Base-by-base conservation (phyloP, 2,797 vertebrate genomes). In the Holocentrus rufus region DNA sequence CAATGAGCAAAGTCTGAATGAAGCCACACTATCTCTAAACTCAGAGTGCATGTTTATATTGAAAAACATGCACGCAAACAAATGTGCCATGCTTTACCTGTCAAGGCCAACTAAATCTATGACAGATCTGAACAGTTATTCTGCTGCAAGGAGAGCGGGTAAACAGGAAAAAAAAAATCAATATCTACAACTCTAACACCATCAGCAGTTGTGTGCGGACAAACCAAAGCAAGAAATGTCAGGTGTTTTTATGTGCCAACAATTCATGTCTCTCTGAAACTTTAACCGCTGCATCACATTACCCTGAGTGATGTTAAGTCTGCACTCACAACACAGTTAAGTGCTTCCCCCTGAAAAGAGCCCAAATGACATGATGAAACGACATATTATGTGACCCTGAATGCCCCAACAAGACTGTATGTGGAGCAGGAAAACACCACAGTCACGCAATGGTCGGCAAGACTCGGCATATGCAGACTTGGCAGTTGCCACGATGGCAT, bases 401-500 rank as follows among this genome's bases (percentile, higher is more conserved):
- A 66, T 53, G 25, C 17, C 62, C 57, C 25, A 59, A 65, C 1
- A 60, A 27, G 25, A 42, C 20, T 18, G 27, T 65, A 55, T 49
- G 69, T 25, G 36, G 25, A 69, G 57, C 58, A 4, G 18, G 60
- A 72, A 59, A 73, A 66, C 39, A 47, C 25, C 53, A 18, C 25
- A 62, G 61, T 64, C 67, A 69, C 2, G 15, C 72, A 65, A 65
- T 25, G 53, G 65, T 52, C 53, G 52, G 15, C 72, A 65, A 65
- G 22, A 49, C 60, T 52, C 53, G 52, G 71, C 69, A 72, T 70
- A 25, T 65, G 63, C 52, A 61, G 68, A 69, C 53, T 64, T 76
- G 67, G 75, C 80, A 74, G 80, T 31, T 72, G 52, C 42, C 67
- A 60, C 46, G 0, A 60, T 62, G 68, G 77, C 76, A 59, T 25